Evolutionary conservation across 2,113 vertebrate genomes (phyloP), one percentile per base, ranked within the genome.

Genomic region (Phalacrocorax carbo): DNA sequence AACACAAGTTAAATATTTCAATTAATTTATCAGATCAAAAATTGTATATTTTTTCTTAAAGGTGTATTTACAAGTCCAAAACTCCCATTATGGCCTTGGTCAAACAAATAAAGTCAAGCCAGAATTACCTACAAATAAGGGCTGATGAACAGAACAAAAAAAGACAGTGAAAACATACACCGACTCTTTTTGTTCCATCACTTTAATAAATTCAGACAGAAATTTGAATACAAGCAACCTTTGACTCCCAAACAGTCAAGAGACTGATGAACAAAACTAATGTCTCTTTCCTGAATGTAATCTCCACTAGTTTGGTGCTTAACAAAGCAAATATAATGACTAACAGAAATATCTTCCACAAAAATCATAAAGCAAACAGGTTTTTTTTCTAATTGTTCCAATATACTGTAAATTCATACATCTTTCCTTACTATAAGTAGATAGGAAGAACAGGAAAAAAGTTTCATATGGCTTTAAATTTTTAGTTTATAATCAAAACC

Each of bases 161-260:
- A 13, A 85, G 66, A 15, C 40, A 77, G 32, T 66, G 62, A 71
- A 92, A 94, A 42, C 32, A 52, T 36, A 25, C 9, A 49, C n/a
- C 0, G 0, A 4, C 10, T 7, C 52, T 40, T 62, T 87, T 90
- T 81, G 38, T 86, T 84, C 30, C 27, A 21, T 88, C 36, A 66
- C 25, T 78, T 83, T 88, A 95, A 94, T 81, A 92, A 88, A 83
- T 66, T 83, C 36, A n/a, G 62, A 51, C 76, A 86, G 65, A 88
- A 88, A 88, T 92, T 76, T 78, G 36, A 93, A 88, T 88, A 38
- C 65, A 57, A 71, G 65, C 81, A 93, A 78, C 76, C 76, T 84
- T 72, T 90, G 86, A 83, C 64, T 92, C 60, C 34, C 52, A 20
- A 42, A 92, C 69, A 91, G 32, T 86, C 64, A 84, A 65, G 72